Evolutionary conservation across 2,113 vertebrate genomes (phyloP), one percentile per base, ranked within the genome.

Genomic region (Lycaon pictus): DNA sequence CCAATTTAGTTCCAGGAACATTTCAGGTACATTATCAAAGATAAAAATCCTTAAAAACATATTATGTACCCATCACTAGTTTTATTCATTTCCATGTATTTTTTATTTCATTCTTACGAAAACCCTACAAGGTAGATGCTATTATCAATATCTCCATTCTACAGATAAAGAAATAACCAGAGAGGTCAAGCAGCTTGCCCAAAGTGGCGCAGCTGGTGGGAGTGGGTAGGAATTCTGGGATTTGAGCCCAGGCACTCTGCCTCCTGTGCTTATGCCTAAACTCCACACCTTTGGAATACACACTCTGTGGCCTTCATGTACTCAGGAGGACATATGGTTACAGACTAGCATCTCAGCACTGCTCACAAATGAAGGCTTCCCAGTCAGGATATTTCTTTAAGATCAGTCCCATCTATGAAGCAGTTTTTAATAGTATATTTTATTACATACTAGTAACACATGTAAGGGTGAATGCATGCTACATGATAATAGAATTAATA

Each of bases 21-120:
- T 55, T 83, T 95, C n/a, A 87, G 56, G 32, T 60, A 74, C 37
- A 60, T 72, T 76, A 72, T 77, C 93, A 90, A 82, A 77, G 43
- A 71, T 35, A 89, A 91, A 87, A 74, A 55, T n/a, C 69, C 22
- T 79, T 72, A 27, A 77, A 94, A 23, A 56, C 29, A 56, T 80
- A 27, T 74, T 56, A 62, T 51, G 37, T 29, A 27, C 9, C 27
- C 27, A 88, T n/a, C 23, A 22, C 7, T 81, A 58, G 35, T 84
- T 93, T 96, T 80, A 96, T 25, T 43, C 1, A 7, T 93, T 84
- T 69, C 32, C 35, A n/a, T 51, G 12, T 27, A 53, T 79, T 91
- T 65, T 65, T 91, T 16, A 72, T 97, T 88, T 97, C 20, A 19
- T 72, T 83, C 51, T 25, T 53, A 81, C 2, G 3, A 72, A 82